Evolutionary conservation across 2,888 invertebrate species (phyloP), one percentile per base, ranked within the genome.

Genomic region (Epirrita christyi): DNA sequence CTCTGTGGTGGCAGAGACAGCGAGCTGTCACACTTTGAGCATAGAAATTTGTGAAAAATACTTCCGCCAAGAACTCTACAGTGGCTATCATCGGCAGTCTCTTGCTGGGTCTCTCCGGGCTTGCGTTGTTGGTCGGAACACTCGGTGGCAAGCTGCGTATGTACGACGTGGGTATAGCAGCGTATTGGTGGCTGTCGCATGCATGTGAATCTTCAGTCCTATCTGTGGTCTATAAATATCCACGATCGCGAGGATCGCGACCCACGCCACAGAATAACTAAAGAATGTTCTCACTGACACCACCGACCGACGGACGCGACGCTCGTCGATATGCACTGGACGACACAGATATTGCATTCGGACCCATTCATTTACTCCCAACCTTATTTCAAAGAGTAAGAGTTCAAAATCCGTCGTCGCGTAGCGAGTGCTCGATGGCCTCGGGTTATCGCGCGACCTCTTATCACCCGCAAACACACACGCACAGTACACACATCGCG

Each of bases 381-480:
- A 9, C 43, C 42, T n/a, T 59, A 47, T 15, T 0, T 5, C 50
- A 8, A 27, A 6, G 27, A 5, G 28, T 1, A 37, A 59, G 45
- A 43, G 50, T 21, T 36, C 29, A 38, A 1, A 45, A 2, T 64
- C 47, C 64, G 49, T 55, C 59, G 61, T 50, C 58, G 43, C 54
- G 43, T 43, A 58, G 50, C 68, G 28, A 21, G 29, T 11, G 9
- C 29, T 21, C 43, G 68, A 63, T 63, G 70, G 71, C 65, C 62
- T 47, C 72, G 81, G 82, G 80, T 80, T 81, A 83, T 83, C 83
- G 79, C 76, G 74, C 76, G 81, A 81, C 83, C 81, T 73, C 77
- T 82, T 83, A 82, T 82, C 83, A 69, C 71, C 65, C 74, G 55
- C 75, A 41, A 76, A 67, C 68, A 68, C 72, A 45, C 51, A 15